Evolutionary conservation across 2,797 vertebrate species (phyloP), one percentile per base, ranked within the genome.

Genomic region (Muscicapa comitata): DNA sequence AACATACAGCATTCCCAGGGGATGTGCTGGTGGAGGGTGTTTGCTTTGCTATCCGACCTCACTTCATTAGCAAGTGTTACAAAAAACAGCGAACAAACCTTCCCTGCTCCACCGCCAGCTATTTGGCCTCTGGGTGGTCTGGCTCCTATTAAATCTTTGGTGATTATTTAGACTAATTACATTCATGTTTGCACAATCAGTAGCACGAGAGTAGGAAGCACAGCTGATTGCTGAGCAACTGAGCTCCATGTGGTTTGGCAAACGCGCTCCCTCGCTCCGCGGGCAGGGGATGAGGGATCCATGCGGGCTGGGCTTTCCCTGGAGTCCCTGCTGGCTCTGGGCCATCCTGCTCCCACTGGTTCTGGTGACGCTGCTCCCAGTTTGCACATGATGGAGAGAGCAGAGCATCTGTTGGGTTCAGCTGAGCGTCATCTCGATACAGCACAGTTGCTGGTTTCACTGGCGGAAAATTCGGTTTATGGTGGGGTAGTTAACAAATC

Each of bases 161-260:
- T 94, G 95, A 96, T 96, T 97, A 95, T 96, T 96, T 94, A 93
- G 93, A 91, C 94, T 96, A 96, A 97, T 97, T 96, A 87, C 90
- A 96, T 96, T 96, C 86, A 81, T 96, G 96, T 97, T 97, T 97
- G 95, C 95, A 96, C 95, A 96, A 97, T 96, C 96, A 61, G 96
- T 95, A 97, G 95, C 95, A 92, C 58, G 50, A 94, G 95, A 91
- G 79, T 86, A 96, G 94, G 94, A 96, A 96, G 94, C 28, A 4
- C 83, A 77, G 86, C 94, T 95, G 95, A 97, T 96, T 29, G 90
- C 94, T 96, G 96, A 94, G 94, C 80, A 17, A 78, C 85, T 58
- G 91, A 94, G 93, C 94, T 89, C 72, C 5, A 0, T 94, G 88
- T 31, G 96, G 94, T 96, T 96, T 97, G 96, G 95, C 96, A 97